These are phyloP conservation scores for Drosophila rellima DNA, from an alignment of 2,888 invertebrate species.

Conservation along the genomic window DNA sequence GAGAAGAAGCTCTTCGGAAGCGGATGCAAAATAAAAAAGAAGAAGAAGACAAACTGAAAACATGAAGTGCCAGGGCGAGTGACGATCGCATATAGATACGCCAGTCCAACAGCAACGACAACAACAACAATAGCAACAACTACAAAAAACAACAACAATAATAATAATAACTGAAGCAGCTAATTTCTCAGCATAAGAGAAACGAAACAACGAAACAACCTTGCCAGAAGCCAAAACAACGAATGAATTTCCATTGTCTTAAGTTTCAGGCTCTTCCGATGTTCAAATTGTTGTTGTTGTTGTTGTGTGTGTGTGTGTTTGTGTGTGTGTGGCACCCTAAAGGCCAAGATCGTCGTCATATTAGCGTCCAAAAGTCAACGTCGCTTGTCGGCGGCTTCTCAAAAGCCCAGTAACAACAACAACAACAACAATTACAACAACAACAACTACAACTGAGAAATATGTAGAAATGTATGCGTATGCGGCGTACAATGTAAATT, in stretches of 20 bases:
- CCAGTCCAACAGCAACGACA: slow-evolving; percentile 52
- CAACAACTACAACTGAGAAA: slow-evolving; percentile 49
- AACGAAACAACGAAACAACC: slow-evolving; percentile 55
- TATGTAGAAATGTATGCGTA: slow-evolving; percentile 49
- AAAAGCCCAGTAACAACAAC: slow-evolving; percentile 64
- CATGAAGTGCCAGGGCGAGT: slow-evolving; percentile 74
- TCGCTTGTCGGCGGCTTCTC: slow-evolving; percentile 78
- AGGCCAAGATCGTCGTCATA: slow-evolving; percentile 83
- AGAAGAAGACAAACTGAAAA: slow-evolving; percentile 68
- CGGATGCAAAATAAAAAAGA: slow-evolving; percentile 78
- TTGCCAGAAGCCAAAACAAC: slow-evolving; percentile 76
- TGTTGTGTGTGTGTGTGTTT: slow-evolving; percentile 1
- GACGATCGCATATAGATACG: slow-evolving; percentile 76
- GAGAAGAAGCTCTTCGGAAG: slow-evolving; percentile 65
- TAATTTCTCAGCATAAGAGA: slow-evolving; percentile 78
- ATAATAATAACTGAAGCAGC: slow-evolving; percentile 80
- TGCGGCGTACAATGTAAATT: slow-evolving; percentile 76
- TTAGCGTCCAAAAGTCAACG: slow-evolving; percentile 80
- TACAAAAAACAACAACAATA: slow-evolving; percentile 40
- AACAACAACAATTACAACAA: slow-evolving; percentile 9
- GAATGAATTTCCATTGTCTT: slow-evolving; percentile 79
- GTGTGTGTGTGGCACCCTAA: slow-evolving; percentile 65
- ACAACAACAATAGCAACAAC: slow-evolving; percentile 9
- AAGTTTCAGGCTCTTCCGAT: slow-evolving; percentile 65
- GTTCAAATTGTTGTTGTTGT: slow-evolving; percentile 37